Conservation (phyloP, 2,797 vertebrate species). For the Typhlichthys subterraneus region DNA sequence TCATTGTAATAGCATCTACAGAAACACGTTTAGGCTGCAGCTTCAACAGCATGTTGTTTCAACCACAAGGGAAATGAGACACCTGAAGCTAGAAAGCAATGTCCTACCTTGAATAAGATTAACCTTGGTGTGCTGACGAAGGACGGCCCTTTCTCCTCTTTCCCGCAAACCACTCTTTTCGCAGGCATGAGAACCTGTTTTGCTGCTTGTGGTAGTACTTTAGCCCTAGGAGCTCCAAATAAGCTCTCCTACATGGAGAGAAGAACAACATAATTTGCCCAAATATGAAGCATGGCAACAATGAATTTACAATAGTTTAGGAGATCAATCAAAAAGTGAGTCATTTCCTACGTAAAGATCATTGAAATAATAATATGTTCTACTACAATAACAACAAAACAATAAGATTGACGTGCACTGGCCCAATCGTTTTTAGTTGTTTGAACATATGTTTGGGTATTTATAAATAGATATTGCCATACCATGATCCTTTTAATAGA, state of each 20-base stretch:
- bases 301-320: not conserved
- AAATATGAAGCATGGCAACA: slow-evolving; percentile 1
- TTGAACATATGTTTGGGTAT: no score
- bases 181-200: slow-evolving; percentile 27
- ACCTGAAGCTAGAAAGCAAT: not conserved
- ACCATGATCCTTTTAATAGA: no score
- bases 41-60: no score
- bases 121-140: slow-evolving; percentile 88
- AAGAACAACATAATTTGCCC: slow-evolving; percentile 3
- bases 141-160: slow-evolving; percentile 69
- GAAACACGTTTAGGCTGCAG: no score
- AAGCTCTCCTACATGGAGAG: slow-evolving; percentile 38
- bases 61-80: no score
- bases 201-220: slow-evolving; percentile 10
- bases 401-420: no score
- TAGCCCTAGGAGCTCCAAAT: slow-evolving; percentile 27
- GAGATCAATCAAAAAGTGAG: not conserved
- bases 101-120: slow-evolving; percentile 86
- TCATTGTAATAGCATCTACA: no score
- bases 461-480: no score
- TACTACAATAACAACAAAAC: no score
- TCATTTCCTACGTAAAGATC: no score
- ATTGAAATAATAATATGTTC: no score
- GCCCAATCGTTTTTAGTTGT: no score
- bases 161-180: slow-evolving; percentile 68